Conservation (phyloP, 1,140 invertebrate species). For the Papilio polytes region DNA sequence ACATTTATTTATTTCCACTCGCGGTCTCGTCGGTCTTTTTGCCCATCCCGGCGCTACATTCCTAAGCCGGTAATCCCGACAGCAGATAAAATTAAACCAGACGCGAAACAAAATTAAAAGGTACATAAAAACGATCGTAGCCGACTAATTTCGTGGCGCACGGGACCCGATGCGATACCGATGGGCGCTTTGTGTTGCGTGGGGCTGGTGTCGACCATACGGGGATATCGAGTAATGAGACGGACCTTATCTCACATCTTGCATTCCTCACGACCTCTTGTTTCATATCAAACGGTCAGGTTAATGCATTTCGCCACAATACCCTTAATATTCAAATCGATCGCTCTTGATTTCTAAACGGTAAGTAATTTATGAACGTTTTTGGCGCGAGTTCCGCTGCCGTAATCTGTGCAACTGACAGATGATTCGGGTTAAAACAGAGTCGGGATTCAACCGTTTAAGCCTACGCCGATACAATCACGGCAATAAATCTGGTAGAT, state of each 20-base stretch:
- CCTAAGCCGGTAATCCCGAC: slow-evolving; percentile 82
- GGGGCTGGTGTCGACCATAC: slow-evolving; percentile 54
- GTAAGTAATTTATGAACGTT: slow-evolving; percentile 24
- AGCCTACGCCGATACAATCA: slow-evolving; percentile 73
- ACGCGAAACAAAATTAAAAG: slow-evolving; percentile 84
- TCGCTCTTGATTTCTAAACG: slow-evolving; percentile 20
- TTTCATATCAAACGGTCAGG: slow-evolving; percentile 23
- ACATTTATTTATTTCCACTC: slow-evolving; percentile 81
- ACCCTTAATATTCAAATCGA: background rate
- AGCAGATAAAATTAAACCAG: slow-evolving; percentile 83
- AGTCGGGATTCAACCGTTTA: slow-evolving; percentile 57
- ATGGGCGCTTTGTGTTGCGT: slow-evolving; percentile 59
- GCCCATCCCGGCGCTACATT: slow-evolving; percentile 75
- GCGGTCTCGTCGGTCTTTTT: slow-evolving; percentile 78
- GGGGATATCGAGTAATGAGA: slow-evolving; percentile 59
- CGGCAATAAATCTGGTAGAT: slow-evolving; percentile 77
- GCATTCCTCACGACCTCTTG: slow-evolving; percentile 34
- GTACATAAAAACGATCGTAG: slow-evolving; percentile 79
- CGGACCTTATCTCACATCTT: slow-evolving; percentile 58
- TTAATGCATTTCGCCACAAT: slow-evolving; percentile 28
- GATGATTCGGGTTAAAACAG: slow-evolving; percentile 58
- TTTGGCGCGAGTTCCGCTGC: slow-evolving; percentile 22
- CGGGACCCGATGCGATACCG: slow-evolving; percentile 70
- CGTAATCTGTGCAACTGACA: slow-evolving; percentile 31
- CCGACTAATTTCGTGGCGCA: slow-evolving; percentile 82